These are phyloP conservation scores for Conchocele bisecta DNA, from an alignment of 2,888 invertebrate species.

Conservation along the genomic window DNA sequence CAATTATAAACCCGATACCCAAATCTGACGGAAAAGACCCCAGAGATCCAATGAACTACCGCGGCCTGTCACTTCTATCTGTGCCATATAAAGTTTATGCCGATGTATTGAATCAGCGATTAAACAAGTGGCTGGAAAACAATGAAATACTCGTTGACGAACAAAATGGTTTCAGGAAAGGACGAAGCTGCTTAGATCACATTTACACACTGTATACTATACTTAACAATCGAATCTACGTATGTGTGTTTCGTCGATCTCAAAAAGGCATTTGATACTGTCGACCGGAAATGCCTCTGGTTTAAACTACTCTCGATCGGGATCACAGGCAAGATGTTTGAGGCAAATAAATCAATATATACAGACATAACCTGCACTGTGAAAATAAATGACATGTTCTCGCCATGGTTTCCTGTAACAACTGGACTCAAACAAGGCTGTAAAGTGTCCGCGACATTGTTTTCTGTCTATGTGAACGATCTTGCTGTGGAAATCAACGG, in stretches of 20 bases:
- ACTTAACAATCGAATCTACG: constrained; percentile 1
- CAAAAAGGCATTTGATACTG: constrained; percentile 9
- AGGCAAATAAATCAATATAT: constrained; percentile 14
- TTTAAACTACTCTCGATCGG: constrained; percentile 4
- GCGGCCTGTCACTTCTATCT: constrained; percentile 1
- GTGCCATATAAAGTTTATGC: constrained; percentile 4
- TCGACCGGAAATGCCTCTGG: constrained; percentile 12
- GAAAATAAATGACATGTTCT: neutral
- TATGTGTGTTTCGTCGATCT: constrained; percentile 4
- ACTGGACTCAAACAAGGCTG: constrained; percentile 30
- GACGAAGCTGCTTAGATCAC: constrained; percentile 5
- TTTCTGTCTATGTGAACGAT: constrained; percentile 25
- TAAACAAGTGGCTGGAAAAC: neutral
- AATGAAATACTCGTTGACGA: neutral
- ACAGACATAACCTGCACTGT: neutral
- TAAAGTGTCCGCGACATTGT: constrained; percentile 17
- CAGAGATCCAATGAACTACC: neutral
- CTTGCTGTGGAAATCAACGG: constrained; percentile 13
- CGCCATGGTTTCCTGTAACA: neutral
- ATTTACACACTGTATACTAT: constrained; percentile 3
- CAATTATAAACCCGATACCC: constrained; percentile 2
- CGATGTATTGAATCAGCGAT: neutral
- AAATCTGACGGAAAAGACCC: neutral
- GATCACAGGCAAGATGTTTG: constrained; percentile 16
- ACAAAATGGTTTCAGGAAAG: constrained; percentile 12